Percentiles rank a stretch among this genome's conserved stretches.
Conservation (phyloP, 2,113 vertebrate genomes). For the Zingel zingel region DNA sequence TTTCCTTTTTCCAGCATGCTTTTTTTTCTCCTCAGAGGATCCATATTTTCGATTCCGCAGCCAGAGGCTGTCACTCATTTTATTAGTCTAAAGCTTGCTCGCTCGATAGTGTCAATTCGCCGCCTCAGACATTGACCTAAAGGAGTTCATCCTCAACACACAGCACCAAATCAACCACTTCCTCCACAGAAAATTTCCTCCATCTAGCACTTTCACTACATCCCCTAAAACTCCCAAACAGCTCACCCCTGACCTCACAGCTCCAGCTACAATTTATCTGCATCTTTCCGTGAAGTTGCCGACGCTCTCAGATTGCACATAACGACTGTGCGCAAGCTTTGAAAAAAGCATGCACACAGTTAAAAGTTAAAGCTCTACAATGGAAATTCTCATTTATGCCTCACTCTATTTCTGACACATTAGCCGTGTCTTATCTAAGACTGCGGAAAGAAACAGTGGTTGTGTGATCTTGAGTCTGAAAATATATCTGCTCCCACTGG, state of each 20-base stretch:
- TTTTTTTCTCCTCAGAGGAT: slow-evolving; percentile 69
- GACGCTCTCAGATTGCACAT: slow-evolving; percentile 18
- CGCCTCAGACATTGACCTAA: slow-evolving; percentile 77
- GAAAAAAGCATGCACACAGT: slow-evolving; percentile 44
- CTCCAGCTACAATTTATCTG: slow-evolving; percentile 20
- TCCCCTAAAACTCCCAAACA: slow-evolving; percentile 1
- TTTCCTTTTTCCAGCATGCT: slow-evolving; percentile 62
- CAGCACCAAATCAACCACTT: slow-evolving; percentile 59
- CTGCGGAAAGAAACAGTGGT: slow-evolving; percentile 36
- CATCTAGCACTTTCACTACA: slow-evolving; percentile 38
- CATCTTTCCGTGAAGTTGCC: slow-evolving; percentile 41
- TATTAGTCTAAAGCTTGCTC: slow-evolving; percentile 81
- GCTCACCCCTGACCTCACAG: slow-evolving; percentile 43
- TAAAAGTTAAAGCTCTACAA: slow-evolving; percentile 41
- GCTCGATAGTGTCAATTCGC: slow-evolving; percentile 82
- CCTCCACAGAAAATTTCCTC: slow-evolving; percentile 35
- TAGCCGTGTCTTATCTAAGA: slow-evolving; percentile 41
- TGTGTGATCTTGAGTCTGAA: slow-evolving; percentile 66
- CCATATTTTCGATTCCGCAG: slow-evolving; percentile 83
- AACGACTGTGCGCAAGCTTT: slow-evolving; percentile 30
- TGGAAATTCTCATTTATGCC: slow-evolving; percentile 34
- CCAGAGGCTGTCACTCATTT: slow-evolving; percentile 83
- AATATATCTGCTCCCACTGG: slow-evolving; percentile 68
- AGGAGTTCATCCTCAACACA: slow-evolving; percentile 72
- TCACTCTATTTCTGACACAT: slow-evolving; percentile 47